phyloP scores from a whole-genome alignment of 1,140 invertebrate species.

The Drosophila triauraria region DNA sequence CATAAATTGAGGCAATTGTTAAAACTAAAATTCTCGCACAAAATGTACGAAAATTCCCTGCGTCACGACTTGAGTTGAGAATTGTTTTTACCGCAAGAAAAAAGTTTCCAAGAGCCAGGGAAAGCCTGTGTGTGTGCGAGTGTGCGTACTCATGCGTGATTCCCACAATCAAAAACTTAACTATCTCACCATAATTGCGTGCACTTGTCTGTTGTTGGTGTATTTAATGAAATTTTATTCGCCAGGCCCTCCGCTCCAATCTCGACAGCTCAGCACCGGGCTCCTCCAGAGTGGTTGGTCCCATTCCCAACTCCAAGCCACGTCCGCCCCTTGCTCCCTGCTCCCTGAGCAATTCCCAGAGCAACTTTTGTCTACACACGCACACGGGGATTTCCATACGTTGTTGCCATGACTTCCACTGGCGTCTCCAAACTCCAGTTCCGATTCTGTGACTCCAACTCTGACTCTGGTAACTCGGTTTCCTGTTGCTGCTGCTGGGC shows the following conservation, averaged over 20 bases:
- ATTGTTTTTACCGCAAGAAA: slow-evolving; percentile 66
- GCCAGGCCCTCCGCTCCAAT: slow-evolving; percentile 58
- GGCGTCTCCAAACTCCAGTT: slow-evolving; percentile 27
- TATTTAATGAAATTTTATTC: slow-evolving; percentile 84
- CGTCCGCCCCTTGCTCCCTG: background rate
- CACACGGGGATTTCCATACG: slow-evolving; percentile 69
- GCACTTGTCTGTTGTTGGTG: slow-evolving; percentile 81
- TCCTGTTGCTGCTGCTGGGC: slow-evolving; percentile 42
- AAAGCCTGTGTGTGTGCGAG: slow-evolving; percentile 31
- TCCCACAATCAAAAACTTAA: slow-evolving; percentile 84
- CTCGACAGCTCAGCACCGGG: slow-evolving; percentile 42
- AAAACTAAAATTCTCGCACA: slow-evolving; percentile 78
- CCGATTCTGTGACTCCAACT: slow-evolving; percentile 22
- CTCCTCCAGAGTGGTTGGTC: slow-evolving; percentile 51
- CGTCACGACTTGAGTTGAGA: slow-evolving; percentile 77
- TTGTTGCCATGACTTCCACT: slow-evolving; percentile 57
- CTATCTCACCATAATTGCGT: slow-evolving; percentile 83
- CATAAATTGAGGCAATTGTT: slow-evolving; percentile 84
- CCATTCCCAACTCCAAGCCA: background rate
- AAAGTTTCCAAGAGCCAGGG: slow-evolving; percentile 25
- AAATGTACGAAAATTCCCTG: slow-evolving; percentile 69
- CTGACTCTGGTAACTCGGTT: slow-evolving; percentile 33
- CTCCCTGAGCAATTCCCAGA: slow-evolving; percentile 48
- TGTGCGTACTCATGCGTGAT: slow-evolving; percentile 81
- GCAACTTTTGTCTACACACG: slow-evolving; percentile 70